phyloP scores from a whole-genome alignment of 2,888 invertebrate species.

The Nebria salina region DNA sequence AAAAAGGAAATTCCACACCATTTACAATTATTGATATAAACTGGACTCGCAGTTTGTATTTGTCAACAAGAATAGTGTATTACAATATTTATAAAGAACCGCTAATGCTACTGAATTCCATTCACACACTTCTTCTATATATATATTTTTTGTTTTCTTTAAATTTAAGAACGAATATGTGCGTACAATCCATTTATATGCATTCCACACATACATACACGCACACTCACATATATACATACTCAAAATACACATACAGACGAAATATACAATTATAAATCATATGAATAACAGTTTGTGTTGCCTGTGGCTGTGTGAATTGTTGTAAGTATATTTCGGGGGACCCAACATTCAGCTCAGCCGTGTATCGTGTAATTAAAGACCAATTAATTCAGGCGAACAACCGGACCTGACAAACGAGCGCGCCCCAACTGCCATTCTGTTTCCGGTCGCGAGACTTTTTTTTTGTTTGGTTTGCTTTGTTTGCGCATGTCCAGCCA shows the following conservation, averaged over 20 bases:
- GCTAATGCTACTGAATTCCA: neutral
- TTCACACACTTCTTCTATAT: neutral
- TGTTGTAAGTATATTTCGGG: conserved; percentile 12
- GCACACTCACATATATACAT: neutral
- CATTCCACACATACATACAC: neutral
- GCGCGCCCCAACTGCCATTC: conserved; percentile 32
- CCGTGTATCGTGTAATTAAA: conserved; percentile 41
- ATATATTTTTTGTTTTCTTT: neutral
- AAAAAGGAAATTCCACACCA: too few species aligned
- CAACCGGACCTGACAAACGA: conserved; percentile 41
- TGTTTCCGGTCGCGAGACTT: conserved; percentile 28
- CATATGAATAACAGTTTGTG: conserved; percentile 14
- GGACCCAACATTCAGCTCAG: conserved; percentile 9
- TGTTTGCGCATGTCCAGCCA: neutral
- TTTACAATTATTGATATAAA: too few species aligned
- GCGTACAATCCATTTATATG: neutral
- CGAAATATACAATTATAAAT: conserved; percentile 9
- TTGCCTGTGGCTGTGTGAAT: conserved; percentile 27
- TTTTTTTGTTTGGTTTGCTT: neutral
- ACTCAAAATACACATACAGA: neutral
- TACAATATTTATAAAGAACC: neutral
- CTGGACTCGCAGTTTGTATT: too few species aligned
- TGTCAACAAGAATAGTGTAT: neutral
- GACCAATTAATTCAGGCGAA: conserved; percentile 41
- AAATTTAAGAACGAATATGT: neutral